Conservation (phyloP, 2,113 vertebrate genomes). For the Odocoileus hemionus region DNA sequence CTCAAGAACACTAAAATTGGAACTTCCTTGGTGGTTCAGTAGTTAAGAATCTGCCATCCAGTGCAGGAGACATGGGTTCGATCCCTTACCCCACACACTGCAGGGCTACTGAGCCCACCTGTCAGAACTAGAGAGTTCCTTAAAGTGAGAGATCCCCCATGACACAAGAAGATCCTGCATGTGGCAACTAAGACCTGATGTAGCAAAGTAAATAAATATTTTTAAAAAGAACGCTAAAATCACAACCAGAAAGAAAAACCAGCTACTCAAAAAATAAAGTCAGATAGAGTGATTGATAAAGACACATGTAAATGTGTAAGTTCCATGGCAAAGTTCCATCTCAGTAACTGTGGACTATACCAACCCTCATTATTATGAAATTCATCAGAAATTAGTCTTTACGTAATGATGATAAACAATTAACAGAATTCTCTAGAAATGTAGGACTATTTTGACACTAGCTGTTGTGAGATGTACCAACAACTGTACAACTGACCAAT, state of each 20-base stretch:
- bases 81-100: not conserved
- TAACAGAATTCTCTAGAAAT: not conserved
- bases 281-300: not conserved
- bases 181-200: not conserved
- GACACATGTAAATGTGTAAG: not conserved
- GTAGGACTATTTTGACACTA: not conserved
- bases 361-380: not conserved
- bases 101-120: not conserved
- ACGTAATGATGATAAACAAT: not conserved
- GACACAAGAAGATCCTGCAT: not conserved
- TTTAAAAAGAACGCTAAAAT: not conserved
- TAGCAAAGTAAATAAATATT: not conserved
- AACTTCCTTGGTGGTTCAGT: not conserved
- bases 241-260: not conserved
- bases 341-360: not conserved
- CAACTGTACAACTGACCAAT: not conserved
- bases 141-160: accelerated
- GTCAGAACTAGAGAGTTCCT: not conserved
- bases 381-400: not conserved
- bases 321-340: not conserved
- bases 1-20: not conserved
- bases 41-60: not conserved
- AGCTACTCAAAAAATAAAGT: not conserved
- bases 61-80: not conserved
- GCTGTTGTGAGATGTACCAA: not conserved